Conservation (phyloP, 2,888 invertebrate species). For the Crematogaster levior region DNA sequence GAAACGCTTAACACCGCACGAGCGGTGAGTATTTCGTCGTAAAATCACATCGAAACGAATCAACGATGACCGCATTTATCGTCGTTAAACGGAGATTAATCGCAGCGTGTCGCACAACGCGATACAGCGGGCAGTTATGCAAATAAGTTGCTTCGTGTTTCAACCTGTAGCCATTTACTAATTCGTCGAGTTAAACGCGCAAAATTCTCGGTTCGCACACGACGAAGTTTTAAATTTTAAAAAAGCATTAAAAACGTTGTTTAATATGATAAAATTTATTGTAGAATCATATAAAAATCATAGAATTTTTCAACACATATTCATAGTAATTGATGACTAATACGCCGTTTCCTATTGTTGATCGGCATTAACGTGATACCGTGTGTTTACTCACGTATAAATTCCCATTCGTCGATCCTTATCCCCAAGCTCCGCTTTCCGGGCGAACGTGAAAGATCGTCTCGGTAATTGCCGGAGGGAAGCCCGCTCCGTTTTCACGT, state of each 20-base stretch:
- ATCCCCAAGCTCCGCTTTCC: slow-evolving; percentile 19
- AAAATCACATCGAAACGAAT: neutral
- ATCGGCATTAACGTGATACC: neutral
- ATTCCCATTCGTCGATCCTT: slow-evolving; percentile 43
- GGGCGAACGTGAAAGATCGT: slow-evolving; percentile 65
- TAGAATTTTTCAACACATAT: too few species aligned
- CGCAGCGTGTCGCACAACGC: neutral
- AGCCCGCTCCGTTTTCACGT: slow-evolving; percentile 47
- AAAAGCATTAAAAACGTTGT: neutral
- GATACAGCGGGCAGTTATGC: slow-evolving; percentile 12
- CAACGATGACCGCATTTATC: slow-evolving; percentile 15
- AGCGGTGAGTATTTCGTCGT: neutral
- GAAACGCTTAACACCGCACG: neutral
- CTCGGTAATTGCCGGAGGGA: slow-evolving; percentile 65
- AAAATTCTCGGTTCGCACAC: neutral
- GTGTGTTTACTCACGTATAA: slow-evolving; percentile 39
- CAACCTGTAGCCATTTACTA: neutral
- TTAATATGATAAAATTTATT: neutral
- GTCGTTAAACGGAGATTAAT: slow-evolving; percentile 29
- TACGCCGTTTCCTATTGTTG: neutral
- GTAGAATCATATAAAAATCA: neutral
- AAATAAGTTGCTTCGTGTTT: slow-evolving; percentile 20
- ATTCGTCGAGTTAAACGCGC: slow-evolving; percentile 20
- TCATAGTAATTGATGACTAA: neutral
- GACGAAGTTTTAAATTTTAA: neutral